Conservation (phyloP, 2,888 invertebrate genomes). For the Papilio protenor region DNA sequence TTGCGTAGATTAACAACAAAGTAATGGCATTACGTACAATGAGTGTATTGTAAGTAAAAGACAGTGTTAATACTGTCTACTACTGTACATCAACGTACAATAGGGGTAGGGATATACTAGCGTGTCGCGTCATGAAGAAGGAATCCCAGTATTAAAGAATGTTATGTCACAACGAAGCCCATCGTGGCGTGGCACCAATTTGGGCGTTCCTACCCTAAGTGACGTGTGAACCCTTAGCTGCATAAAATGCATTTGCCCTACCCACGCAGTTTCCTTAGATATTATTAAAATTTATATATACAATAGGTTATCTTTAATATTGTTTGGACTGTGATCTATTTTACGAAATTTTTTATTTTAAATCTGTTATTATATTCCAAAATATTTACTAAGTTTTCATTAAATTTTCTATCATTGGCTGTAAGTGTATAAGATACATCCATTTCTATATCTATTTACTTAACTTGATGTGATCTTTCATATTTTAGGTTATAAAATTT, state of each 20-base stretch:
- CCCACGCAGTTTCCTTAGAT: slow-evolving; percentile 3
- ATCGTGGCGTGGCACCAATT: not conserved
- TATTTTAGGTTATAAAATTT: slow-evolving; percentile 29
- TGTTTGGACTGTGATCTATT: slow-evolving; percentile 27
- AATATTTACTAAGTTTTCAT: slow-evolving; percentile 5
- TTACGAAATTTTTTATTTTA: slow-evolving; percentile 21
- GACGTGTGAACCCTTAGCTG: not conserved
- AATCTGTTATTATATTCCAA: slow-evolving; percentile 17
- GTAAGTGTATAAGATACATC: slow-evolving; percentile 20
- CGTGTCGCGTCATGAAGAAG: not conserved
- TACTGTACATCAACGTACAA: not conserved
- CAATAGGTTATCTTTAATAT: slow-evolving; percentile 24
- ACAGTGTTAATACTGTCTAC: not conserved
- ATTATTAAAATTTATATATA: slow-evolving; percentile 15
- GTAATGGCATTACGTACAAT: not conserved
- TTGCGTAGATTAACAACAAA: slow-evolving; percentile 7
- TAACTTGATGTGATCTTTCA: slow-evolving; percentile 21
- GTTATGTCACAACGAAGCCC: not conserved
- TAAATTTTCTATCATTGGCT: slow-evolving; percentile 15
- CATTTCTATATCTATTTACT: slow-evolving; percentile 20
- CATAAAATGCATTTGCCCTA: slow-evolving; percentile 5
- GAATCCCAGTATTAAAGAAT: not conserved
- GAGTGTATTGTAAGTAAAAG: not conserved
- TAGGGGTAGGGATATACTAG: not conserved
- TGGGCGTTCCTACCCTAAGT: not conserved